phyloP scores from a whole-genome alignment of 2,113 vertebrate species.

The Gasterosteus nipponicus region DNA sequence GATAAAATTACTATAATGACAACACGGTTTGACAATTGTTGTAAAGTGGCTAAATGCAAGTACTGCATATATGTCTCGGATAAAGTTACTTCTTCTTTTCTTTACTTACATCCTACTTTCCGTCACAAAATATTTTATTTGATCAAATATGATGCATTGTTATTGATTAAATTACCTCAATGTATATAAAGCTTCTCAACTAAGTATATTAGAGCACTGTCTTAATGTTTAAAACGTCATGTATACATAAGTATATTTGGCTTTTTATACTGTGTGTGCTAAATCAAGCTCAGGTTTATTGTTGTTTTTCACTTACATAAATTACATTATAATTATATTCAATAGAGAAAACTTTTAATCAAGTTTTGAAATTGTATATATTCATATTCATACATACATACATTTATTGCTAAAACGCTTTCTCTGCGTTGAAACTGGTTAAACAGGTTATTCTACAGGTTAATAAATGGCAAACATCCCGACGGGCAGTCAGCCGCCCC shows the following conservation, averaged over 20 bases:
- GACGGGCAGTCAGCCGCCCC: slow-evolving; percentile 11
- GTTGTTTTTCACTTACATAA: not conserved
- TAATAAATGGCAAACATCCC: not conserved
- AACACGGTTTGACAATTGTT: not conserved
- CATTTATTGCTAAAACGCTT: not conserved
- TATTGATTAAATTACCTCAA: not conserved
- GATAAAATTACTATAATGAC: not conserved
- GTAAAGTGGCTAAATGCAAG: not conserved
- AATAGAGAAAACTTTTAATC: not conserved
- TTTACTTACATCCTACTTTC: not conserved
- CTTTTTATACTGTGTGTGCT: not conserved
- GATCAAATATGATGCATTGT: not conserved
- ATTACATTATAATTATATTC: not conserved
- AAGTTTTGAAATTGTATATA: no score
- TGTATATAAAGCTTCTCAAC: not conserved
- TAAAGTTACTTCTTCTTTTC: not conserved
- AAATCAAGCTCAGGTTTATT: not conserved
- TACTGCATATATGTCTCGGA: not conserved
- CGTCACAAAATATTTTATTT: not conserved
- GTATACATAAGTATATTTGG: not conserved
- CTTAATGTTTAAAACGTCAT: not conserved
- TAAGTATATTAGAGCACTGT: not conserved
- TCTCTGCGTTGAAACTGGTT: not conserved
- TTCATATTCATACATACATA: no score
- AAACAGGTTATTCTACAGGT: not conserved